Evolutionary conservation across 1,140 invertebrate species (phyloP).

Genomic region (Atta cephalotes): DNA sequence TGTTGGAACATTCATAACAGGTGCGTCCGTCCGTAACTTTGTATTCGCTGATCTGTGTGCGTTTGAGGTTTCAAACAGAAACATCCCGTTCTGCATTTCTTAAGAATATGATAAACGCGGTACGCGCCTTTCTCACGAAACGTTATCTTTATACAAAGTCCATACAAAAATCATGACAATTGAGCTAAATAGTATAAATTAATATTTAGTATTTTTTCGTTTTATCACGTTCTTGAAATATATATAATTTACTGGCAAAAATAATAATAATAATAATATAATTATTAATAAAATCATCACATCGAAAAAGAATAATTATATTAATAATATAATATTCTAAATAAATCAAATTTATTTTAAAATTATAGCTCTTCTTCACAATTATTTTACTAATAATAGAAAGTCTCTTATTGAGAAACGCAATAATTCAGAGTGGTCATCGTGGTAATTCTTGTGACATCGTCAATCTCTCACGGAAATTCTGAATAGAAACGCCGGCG

Average conservation of each 20-base stretch:
- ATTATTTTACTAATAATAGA: neutral
- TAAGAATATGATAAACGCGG: slow-evolving; percentile 34
- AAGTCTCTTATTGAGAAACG: slow-evolving; percentile 13
- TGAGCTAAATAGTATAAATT: neutral
- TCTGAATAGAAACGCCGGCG: neutral
- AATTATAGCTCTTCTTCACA: neutral
- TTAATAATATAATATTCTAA: neutral
- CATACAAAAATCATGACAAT: neutral
- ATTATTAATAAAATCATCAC: neutral
- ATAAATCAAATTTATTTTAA: neutral
- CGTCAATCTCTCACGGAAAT: slow-evolving; percentile 14
- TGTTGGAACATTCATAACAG: slow-evolving; percentile 77
- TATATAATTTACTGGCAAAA: neutral
- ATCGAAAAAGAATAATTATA: neutral
- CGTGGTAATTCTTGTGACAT: neutral
- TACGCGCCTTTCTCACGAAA: neutral
- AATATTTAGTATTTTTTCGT: neutral
- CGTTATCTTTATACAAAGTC: neutral
- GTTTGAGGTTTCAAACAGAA: slow-evolving; percentile 74
- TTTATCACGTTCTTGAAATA: neutral
- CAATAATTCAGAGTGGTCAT: neutral
- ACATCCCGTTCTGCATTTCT: slow-evolving; percentile 46
- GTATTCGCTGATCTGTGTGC: slow-evolving; percentile 57
- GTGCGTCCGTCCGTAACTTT: slow-evolving; percentile 72
- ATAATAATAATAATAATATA: neutral